These are phyloP conservation scores for Saturnia japonica DNA, from an alignment of 2,888 invertebrate genomes.

Conservation along the genomic window DNA sequence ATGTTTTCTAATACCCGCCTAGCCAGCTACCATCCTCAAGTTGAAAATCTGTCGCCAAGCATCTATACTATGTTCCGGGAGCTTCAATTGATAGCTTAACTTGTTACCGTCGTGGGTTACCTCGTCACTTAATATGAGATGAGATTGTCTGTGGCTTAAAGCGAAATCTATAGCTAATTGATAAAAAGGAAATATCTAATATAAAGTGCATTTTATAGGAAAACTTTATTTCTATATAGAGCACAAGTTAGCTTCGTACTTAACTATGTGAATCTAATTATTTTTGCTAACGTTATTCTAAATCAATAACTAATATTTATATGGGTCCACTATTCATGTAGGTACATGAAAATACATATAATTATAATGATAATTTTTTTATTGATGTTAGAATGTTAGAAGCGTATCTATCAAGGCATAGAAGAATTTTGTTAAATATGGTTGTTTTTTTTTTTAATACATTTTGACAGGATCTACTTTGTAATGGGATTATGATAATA, in stretches of 20 bases:
- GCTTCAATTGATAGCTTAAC: no score
- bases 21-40: no score
- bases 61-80: no score
- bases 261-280: not conserved
- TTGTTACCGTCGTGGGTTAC: no score
- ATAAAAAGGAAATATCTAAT: not conserved
- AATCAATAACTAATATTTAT: no score
- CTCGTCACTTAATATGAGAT: no score
- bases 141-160: no score
- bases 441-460: not conserved
- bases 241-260: not conserved
- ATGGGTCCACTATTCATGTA: not conserved
- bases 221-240: not conserved
- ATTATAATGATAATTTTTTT: no score
- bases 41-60: no score
- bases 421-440: not conserved
- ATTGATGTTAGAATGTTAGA: not conserved
- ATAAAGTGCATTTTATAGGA: not conserved
- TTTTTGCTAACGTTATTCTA: not conserved
- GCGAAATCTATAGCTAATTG: not conserved
- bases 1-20: no score
- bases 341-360: not conserved
- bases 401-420: not conserved
- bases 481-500: constrained; percentile 5
- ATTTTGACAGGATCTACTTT: constrained; percentile 1